Evolutionary conservation across 1,140 invertebrate genomes (phyloP).

Genomic region (Lordiphosa collinella): DNA sequence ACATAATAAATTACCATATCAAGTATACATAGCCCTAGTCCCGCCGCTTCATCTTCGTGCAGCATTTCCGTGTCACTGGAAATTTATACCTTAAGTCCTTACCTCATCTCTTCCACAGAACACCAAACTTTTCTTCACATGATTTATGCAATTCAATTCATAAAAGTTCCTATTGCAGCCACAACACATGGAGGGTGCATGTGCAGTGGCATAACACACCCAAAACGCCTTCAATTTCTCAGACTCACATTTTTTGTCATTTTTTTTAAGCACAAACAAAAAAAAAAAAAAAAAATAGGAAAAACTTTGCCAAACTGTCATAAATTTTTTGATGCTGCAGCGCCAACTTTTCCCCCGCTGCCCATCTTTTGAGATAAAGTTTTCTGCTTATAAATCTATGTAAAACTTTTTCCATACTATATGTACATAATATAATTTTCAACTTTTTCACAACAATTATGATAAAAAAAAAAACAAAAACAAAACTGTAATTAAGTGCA

Average conservation of each 20-base stretch:
- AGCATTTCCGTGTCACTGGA: slow-evolving; percentile 58
- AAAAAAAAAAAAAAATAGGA: slow-evolving; percentile 26
- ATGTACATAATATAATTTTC: slow-evolving; percentile 44
- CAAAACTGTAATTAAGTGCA: slow-evolving; percentile 52
- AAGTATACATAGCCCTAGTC: slow-evolving; percentile 54
- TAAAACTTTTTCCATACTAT: slow-evolving; percentile 67
- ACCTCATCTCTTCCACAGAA: slow-evolving; percentile 7
- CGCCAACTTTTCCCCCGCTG: slow-evolving; percentile 38
- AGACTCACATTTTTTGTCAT: slow-evolving; percentile 35
- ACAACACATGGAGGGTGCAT: too few relatives aligned
- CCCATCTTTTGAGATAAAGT: slow-evolving; percentile 45
- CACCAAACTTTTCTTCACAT: slow-evolving; percentile 56
- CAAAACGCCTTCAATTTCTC: slow-evolving; percentile 42
- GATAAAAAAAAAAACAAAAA: slow-evolving; percentile 41
- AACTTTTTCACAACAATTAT: slow-evolving; percentile 54
- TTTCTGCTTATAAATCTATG: slow-evolving; percentile 70
- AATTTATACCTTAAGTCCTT: slow-evolving; percentile 35
- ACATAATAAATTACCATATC: slow-evolving; percentile 79
- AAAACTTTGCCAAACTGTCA: slow-evolving; percentile 73
- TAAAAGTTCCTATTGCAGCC: slow-evolving; percentile 50
- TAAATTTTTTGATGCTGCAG: slow-evolving; percentile 71
- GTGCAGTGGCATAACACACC: slow-evolving; percentile 31
- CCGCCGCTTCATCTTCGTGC: background rate
- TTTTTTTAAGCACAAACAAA: slow-evolving; percentile 12
- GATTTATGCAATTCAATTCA: slow-evolving; percentile 79